Percentiles rank a stretch among this genome's conserved stretches.
Conservation (phyloP, 2,797 vertebrate genomes). For the Masticophis lateralis region DNA sequence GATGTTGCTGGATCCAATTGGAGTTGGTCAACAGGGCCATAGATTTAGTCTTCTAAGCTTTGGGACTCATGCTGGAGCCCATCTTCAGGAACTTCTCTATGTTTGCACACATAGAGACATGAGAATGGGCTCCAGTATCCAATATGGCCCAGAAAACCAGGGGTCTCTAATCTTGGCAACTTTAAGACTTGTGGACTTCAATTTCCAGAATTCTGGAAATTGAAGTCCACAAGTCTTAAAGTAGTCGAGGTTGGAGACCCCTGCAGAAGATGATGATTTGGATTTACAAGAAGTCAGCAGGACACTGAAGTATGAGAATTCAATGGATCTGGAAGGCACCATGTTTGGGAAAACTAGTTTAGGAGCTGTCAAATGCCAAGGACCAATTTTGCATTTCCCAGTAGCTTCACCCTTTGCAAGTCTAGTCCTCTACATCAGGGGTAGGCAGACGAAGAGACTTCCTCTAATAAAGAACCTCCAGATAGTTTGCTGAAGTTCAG, state of each 20-base stretch:
- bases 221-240: too few relatives aligned
- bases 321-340: neutral
- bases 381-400: neutral
- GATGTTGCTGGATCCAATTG: neutral
- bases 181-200: too few relatives aligned
- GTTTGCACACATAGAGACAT: accelerated
- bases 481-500: neutral
- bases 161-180: too few relatives aligned
- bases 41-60: neutral
- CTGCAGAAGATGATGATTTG: neutral
- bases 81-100: neutral
- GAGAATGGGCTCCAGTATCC: neutral
- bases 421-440: neutral
- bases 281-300: neutral
- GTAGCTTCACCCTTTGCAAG: neutral
- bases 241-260: too few relatives aligned
- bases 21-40: neutral
- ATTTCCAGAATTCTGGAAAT: too few relatives aligned
- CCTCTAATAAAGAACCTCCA: neutral
- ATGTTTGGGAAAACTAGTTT: neutral
- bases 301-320: neutral
- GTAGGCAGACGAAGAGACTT: neutral
- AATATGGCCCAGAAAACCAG: neutral
- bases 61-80: neutral
- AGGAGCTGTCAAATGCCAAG: neutral